phyloP scores from a whole-genome alignment of 2,113 vertebrate species.

The Falcunculus frontatus region DNA sequence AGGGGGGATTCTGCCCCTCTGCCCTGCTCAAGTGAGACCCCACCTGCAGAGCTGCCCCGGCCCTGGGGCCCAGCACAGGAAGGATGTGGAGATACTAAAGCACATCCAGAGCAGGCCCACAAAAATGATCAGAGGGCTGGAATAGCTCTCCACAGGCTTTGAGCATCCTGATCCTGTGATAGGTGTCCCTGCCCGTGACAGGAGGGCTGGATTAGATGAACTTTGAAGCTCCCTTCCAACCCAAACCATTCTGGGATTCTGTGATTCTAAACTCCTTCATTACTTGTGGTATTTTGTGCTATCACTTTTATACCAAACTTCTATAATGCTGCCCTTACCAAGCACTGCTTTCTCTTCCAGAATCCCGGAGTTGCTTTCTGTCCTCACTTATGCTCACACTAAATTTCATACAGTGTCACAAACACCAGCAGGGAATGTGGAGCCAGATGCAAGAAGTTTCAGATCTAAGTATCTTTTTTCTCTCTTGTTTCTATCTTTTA shows the following conservation, averaged over 20 bases:
- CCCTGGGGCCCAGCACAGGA: neutral
- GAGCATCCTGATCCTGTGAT: no score
- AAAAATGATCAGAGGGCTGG: neutral
- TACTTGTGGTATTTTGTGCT: neutral
- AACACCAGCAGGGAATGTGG: neutral
- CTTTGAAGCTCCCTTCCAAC: neutral
- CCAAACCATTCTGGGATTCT: neutral
- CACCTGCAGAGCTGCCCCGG: neutral
- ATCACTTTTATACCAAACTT: neutral
- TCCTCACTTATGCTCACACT: neutral
- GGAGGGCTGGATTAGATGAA: neutral
- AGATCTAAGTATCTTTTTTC: neutral
- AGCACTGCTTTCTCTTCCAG: neutral
- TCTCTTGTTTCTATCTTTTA: neutral
- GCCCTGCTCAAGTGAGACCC: neutral
- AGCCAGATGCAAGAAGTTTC: neutral
- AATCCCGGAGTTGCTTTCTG: neutral
- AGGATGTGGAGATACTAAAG: rapidly evolving
- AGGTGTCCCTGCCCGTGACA: neutral
- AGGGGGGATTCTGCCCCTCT: neutral
- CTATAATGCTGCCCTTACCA: rapidly evolving
- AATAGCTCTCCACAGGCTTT: neutral
- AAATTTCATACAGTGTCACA: neutral
- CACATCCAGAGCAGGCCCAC: neutral
- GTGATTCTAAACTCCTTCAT: neutral